Conservation (phyloP, 2,113 vertebrate species). For the Cebidichthys violaceus region DNA sequence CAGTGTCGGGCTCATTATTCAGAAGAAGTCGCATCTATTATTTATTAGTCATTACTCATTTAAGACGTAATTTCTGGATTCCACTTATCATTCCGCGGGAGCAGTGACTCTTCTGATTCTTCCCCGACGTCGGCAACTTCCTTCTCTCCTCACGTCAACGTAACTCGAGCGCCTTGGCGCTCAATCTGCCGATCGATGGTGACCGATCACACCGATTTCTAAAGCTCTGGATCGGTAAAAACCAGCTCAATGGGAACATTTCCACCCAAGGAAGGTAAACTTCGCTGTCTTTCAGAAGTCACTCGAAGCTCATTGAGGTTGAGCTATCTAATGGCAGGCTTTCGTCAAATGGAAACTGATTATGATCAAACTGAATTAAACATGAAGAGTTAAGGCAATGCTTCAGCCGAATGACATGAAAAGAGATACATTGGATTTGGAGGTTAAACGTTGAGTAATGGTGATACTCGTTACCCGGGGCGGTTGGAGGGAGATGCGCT, state of each 20-base stretch:
- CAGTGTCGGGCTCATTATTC: conserved; percentile 35
- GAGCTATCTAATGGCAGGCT: neutral
- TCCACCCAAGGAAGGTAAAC: conserved; percentile 11
- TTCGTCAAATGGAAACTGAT: conserved; percentile 2
- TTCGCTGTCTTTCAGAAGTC: conserved; percentile 18
- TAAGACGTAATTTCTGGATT: conserved; percentile 37
- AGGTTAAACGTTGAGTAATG: no score
- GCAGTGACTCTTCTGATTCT: conserved; percentile 38
- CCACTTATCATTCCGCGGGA: conserved; percentile 35
- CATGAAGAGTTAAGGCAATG: neutral
- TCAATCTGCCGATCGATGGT: conserved; percentile 22
- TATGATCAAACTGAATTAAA: conserved; percentile 22
- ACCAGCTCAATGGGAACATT: conserved; percentile 5
- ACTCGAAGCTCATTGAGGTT: neutral
- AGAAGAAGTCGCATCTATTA: conserved; percentile 46
- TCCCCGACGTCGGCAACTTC: conserved; percentile 9
- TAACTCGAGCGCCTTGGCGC: neutral
- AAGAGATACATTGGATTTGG: no score
- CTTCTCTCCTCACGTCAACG: neutral
- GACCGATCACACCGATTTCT: conserved; percentile 21
- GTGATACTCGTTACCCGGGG: no score
- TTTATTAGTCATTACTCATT: conserved; percentile 54
- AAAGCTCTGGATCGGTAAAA: neutral
- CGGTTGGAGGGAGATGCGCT: no score
- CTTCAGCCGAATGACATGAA: neutral